Percentiles rank a stretch among this genome's conserved stretches.
Conservation (phyloP, 2,888 invertebrate genomes). For the Taenaris catops region DNA sequence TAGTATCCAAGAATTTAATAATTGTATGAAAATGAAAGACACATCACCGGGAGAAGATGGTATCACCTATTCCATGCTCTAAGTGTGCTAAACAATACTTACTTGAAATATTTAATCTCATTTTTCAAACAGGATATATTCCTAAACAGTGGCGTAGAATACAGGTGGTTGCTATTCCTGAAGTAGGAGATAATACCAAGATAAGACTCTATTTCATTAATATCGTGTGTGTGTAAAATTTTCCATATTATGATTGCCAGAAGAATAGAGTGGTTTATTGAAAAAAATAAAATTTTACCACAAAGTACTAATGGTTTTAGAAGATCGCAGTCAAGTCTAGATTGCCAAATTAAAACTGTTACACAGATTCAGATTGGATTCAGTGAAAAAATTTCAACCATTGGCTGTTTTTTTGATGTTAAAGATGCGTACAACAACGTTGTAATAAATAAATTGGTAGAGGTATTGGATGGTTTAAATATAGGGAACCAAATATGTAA, state of each 20-base stretch:
- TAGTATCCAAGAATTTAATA: too few relatives aligned
- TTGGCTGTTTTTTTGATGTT: constrained; percentile 21
- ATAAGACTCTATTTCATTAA: not conserved
- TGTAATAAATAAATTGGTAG: constrained; percentile 3
- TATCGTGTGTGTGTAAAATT: constrained; percentile 12
- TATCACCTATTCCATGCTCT: too few relatives aligned
- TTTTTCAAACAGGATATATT: too few relatives aligned
- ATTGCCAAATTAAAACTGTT: constrained; percentile 8
- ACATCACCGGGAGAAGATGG: too few relatives aligned
- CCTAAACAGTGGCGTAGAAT: too few relatives aligned
- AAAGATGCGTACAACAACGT: constrained; percentile 20
- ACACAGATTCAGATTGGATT: constrained; percentile 17
- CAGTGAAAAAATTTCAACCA: constrained; percentile 7
- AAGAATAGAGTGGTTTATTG: constrained; percentile 1
- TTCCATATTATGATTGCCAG: not conserved
- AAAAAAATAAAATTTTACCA: constrained; percentile 1
- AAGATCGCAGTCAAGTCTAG: constrained; percentile 8
- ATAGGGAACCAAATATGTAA: constrained; percentile 1
- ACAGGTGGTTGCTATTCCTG: too few relatives aligned
- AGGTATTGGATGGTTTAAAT: constrained; percentile 11
- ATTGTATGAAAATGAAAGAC: too few relatives aligned
- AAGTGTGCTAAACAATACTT: too few relatives aligned
- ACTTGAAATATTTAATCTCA: too few relatives aligned
- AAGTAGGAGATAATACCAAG: too few relatives aligned
- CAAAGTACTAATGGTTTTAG: not conserved